A percentile compares a stretch with the other conserved stretches of the same genome.
Evolutionary conservation across 1,140 invertebrate genomes (phyloP).

Genomic region (Linepithema humile): DNA sequence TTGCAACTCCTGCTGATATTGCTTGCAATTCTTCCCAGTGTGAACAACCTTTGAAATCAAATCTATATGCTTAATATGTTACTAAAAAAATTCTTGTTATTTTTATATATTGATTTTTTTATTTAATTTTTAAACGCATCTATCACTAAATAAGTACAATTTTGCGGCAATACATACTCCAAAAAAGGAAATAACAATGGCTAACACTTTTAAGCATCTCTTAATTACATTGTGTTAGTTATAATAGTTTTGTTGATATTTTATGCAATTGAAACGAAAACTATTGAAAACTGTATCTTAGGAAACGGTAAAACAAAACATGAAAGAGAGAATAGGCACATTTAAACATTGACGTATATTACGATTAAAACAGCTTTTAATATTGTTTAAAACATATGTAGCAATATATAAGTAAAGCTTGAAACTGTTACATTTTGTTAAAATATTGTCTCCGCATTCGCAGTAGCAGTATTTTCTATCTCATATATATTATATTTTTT

Average conservation of each 20-base stretch:
- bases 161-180: not conserved
- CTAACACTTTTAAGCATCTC: constrained; percentile 19
- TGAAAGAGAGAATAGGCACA: not conserved
- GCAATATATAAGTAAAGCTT: not conserved
- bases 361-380: not conserved
- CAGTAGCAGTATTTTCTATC: too few relatives aligned
- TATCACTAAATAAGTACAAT: not conserved
- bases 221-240: not conserved
- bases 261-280: constrained; percentile 9
- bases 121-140: not conserved
- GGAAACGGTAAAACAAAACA: not conserved
- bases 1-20: constrained; percentile 92
- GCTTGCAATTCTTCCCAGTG: constrained; percentile 92
- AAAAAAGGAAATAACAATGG: not conserved
- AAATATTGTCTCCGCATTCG: too few relatives aligned
- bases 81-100: not conserved
- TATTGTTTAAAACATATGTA: not conserved
- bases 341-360: not conserved
- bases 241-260: not conserved
- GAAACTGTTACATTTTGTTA: not conserved
- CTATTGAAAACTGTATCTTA: not conserved
- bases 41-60: constrained; percentile 89
- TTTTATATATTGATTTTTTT: not conserved
- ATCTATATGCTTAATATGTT: constrained; percentile 51
- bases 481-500: too few relatives aligned